Evolutionary conservation across 2,888 invertebrate species (phyloP), one percentile per base, ranked within the genome.

Genomic region (Autographa pulchrina): DNA sequence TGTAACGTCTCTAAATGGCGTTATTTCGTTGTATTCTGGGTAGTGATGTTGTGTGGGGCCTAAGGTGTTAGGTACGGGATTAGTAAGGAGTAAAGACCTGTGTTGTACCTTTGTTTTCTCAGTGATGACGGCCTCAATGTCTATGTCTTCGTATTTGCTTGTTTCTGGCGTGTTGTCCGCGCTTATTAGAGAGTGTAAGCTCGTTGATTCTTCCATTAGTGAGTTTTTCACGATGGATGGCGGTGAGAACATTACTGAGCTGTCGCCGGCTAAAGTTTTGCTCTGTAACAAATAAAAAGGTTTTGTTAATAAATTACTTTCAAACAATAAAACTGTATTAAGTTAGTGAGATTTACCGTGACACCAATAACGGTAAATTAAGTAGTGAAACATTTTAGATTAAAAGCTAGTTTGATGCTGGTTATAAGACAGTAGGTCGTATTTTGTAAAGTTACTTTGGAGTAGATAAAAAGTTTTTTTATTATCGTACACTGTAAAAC

Each of bases 211-310:
- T 88, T 96, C 96, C 72, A 97, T 96, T 62, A 98, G 96, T 7
- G 98, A 97, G 87, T 98, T 97, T 89, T 98, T 98, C 86, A 98
- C 97, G 80, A 99, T 98, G 25, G 98, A 98, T 0, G 98, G 98
- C 0, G 99, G 98, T 0, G 98, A 98, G 91, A 98, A 98, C 85
- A 98, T 93, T 11, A 97, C 97, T 64, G 98, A 98, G 48, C 97
- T 97, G 88, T 98, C 97, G 6, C 97, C 97, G 18, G 96, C 97
- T 86, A 99, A 93, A 66, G 98, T 98, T 96, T 98, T 98, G 92
- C 98, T 98, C 98, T 98, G 96, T 62, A 97, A 97, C 84, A 90
- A 92, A 8, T 80, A 62, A 16, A 81, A 18, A 69, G 58, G 0
- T 13, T 56, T 9, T 38, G 38, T 38, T 38, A 38, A 11, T 38